A percentile compares a stretch with the other conserved stretches of the same genome.
Conservation (phyloP, 2,888 invertebrate genomes). For the Eupithecia subumbrata region DNA sequence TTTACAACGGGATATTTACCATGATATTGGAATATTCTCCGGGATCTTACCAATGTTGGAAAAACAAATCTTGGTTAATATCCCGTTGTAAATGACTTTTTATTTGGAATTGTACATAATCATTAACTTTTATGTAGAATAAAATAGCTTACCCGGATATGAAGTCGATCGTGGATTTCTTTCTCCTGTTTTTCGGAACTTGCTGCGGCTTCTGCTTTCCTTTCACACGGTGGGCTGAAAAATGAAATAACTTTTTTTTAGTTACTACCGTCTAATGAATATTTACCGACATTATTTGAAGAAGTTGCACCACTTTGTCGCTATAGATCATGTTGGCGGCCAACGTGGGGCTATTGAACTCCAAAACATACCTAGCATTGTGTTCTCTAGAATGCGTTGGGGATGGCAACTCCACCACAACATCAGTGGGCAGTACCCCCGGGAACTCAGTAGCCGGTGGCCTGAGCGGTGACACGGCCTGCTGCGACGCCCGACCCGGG, state of each 20-base stretch:
- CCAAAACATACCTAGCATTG: conserved; percentile 52
- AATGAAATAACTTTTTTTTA: conserved; percentile 8
- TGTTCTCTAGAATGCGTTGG: conserved; percentile 64
- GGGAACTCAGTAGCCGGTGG: conserved; percentile 70
- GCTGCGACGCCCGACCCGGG: conserved; percentile 56
- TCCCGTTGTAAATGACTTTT: too few species aligned
- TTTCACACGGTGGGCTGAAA: conserved; percentile 62
- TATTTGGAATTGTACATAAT: not conserved
- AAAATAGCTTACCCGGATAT: conserved; percentile 65
- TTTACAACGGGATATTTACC: too few species aligned
- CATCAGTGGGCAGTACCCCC: conserved; percentile 79
- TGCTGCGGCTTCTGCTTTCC: conserved; percentile 60
- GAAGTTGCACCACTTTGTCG: not conserved
- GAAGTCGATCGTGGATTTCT: conserved; percentile 69
- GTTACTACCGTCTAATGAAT: not conserved
- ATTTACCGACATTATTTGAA: not conserved
- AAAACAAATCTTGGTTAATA: too few species aligned
- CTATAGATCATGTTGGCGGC: not conserved
- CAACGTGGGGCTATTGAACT: not conserved
- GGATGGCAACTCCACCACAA: conserved; percentile 77
- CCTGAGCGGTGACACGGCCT: conserved; percentile 50
- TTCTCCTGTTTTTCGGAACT: conserved; percentile 70
- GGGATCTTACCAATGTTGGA: too few species aligned
- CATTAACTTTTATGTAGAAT: not conserved
- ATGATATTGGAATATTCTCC: too few species aligned